Evolutionary conservation across 2,888 invertebrate genomes (phyloP).

Genomic region (Sinelater perroti): DNA sequence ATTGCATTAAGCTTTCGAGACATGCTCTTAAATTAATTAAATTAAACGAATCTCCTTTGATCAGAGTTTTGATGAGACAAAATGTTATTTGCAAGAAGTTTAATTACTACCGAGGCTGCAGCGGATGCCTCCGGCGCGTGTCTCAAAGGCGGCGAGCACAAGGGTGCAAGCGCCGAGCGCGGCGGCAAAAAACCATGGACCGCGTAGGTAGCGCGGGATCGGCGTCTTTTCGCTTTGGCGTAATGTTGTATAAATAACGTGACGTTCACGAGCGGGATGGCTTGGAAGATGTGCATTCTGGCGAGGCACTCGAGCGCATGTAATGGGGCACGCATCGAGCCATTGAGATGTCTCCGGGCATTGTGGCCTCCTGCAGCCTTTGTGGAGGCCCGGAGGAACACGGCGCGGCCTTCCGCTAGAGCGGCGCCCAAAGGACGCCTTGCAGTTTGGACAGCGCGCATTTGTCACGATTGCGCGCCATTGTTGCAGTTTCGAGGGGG

Average conservation of each 20-base stretch:
- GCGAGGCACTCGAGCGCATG: slow-evolving; percentile 45
- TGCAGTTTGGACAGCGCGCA: slow-evolving; percentile 31
- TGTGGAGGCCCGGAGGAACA: slow-evolving; percentile 36
- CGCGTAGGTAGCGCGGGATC: slow-evolving; percentile 11
- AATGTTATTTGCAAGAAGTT: too few species aligned
- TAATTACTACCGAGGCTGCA: too few species aligned
- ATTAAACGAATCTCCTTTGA: too few species aligned
- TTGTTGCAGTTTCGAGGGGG: slow-evolving; percentile 17
- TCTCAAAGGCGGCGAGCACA: too few species aligned
- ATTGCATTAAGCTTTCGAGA: too few species aligned
- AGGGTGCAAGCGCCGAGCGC: too few species aligned
- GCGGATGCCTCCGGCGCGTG: too few species aligned
- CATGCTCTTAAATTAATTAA: too few species aligned
- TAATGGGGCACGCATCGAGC: slow-evolving; percentile 58
- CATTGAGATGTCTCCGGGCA: slow-evolving; percentile 65
- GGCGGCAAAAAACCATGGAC: too few species aligned
- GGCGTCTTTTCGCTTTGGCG: slow-evolving; percentile 37
- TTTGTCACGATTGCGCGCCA: slow-evolving; percentile 23
- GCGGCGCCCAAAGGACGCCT: slow-evolving; percentile 28
- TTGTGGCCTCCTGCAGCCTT: slow-evolving; percentile 40
- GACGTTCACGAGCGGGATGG: slow-evolving; percentile 40
- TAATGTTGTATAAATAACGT: slow-evolving; percentile 44
- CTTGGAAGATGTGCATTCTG: slow-evolving; percentile 42
- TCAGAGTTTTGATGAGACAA: too few species aligned
- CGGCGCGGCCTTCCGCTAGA: slow-evolving; percentile 36